A percentile compares a stretch with the other conserved stretches of the same genome.
phyloP scores from a whole-genome alignment of 2,888 invertebrate species.

The Venusia cambrica region DNA sequence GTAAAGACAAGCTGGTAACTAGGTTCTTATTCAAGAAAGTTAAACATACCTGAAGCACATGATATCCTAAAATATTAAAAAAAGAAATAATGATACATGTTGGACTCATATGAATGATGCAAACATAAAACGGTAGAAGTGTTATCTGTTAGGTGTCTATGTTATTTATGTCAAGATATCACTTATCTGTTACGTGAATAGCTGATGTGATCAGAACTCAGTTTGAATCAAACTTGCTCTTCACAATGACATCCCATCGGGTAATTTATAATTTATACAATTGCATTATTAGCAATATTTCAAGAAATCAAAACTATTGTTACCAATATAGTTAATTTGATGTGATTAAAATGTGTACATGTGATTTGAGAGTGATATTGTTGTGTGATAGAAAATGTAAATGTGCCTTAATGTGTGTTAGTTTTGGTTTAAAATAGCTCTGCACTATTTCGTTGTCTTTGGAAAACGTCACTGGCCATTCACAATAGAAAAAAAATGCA shows the following conservation, averaged over 20 bases:
- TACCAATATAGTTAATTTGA: conserved; percentile 22
- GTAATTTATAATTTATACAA: conserved; percentile 48
- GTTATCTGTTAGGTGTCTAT: conserved; percentile 29
- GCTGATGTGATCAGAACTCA: conserved; percentile 58
- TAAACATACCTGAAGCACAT: conserved; percentile 21
- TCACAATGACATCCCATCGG: conserved; percentile 70
- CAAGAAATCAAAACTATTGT: conserved; percentile 14
- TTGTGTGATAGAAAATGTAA: conserved; percentile 17
- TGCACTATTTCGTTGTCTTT: conserved; percentile 2
- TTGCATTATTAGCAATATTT: conserved; percentile 16
- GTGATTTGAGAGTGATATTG: conserved; percentile 20
- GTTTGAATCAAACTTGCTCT: conserved; percentile 59
- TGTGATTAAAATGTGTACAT: conserved; percentile 11
- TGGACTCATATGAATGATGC: conserved; percentile 41
- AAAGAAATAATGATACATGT: conserved; percentile 28
- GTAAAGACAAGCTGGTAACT: too few relatives aligned
- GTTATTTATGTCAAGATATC: conserved; percentile 57
- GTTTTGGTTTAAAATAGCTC: conserved; percentile 14
- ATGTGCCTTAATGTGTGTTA: conserved; percentile 12
- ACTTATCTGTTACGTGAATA: conserved; percentile 68
- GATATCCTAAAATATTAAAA: background rate
- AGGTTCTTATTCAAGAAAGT: too few relatives aligned
- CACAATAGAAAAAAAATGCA: background rate
- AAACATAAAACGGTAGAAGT: conserved; percentile 40
- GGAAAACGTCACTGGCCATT: too few relatives aligned